Evolutionary conservation across 2,888 invertebrate species (phyloP).

Genomic region (Meliscaeva auricollis): DNA sequence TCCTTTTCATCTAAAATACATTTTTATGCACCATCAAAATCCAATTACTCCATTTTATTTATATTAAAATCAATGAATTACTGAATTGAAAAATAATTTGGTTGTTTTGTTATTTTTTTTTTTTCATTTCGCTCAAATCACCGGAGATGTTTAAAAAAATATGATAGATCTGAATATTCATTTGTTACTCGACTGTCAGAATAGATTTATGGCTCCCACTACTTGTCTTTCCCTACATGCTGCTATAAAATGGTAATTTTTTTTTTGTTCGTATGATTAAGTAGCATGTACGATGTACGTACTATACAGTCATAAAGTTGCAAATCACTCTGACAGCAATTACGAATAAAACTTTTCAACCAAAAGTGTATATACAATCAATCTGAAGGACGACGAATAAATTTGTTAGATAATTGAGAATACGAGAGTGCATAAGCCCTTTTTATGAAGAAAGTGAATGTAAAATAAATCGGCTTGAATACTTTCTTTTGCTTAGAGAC

Average conservation of each 20-base stretch:
- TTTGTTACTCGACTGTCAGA: no score
- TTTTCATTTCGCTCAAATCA: no score
- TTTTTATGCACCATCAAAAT: no score
- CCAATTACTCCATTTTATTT: no score
- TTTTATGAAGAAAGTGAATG: slow-evolving; percentile 1
- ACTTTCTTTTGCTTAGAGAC: background rate
- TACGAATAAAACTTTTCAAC: background rate
- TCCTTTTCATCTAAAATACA: no score
- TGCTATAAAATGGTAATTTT: background rate
- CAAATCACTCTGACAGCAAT: slow-evolving; percentile 1
- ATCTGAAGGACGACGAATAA: slow-evolving; percentile 15
- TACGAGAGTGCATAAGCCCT: background rate
- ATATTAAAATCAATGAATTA: no score
- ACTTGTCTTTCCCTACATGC: no score
- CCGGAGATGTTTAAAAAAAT: no score
- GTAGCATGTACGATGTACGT: background rate
- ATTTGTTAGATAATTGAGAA: background rate
- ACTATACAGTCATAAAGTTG: background rate
- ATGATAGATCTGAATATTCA: no score
- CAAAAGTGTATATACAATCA: slow-evolving; percentile 1
- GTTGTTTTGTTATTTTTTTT: no score
- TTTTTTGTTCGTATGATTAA: background rate
- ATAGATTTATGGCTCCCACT: background rate
- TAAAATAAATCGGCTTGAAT: slow-evolving; percentile 21
- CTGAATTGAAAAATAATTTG: no score